phyloP scores from a whole-genome alignment of 2,113 vertebrate species.

The Etheostoma spectabile region DNA sequence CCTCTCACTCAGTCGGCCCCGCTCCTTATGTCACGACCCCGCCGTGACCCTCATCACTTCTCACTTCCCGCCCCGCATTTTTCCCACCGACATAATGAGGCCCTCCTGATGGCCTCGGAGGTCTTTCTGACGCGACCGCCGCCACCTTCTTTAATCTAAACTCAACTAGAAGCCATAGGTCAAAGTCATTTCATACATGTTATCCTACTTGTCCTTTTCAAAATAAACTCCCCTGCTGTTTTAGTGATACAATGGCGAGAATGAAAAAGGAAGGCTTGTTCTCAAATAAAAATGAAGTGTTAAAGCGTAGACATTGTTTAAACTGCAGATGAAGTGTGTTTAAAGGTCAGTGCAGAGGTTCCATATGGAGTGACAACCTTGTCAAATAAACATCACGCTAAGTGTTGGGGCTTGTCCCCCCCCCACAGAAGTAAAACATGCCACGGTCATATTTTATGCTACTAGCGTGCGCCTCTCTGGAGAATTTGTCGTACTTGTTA shows the following conservation, averaged over 20 bases:
- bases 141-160: slow-evolving; percentile 61
- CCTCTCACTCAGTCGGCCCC: slow-evolving; percentile 37
- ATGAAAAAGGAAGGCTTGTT: slow-evolving; percentile 53
- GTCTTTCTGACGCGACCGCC: slow-evolving; percentile 35
- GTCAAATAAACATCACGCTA: slow-evolving; percentile 74
- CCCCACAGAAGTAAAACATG: slow-evolving; percentile 59
- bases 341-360: slow-evolving; percentile 43
- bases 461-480: slow-evolving; percentile 29
- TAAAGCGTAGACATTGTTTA: slow-evolving; percentile 51
- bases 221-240: slow-evolving; percentile 64
- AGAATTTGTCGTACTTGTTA: slow-evolving; percentile 33
- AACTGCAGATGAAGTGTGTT: slow-evolving; percentile 66
- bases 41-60: slow-evolving; percentile 69
- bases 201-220: slow-evolving; percentile 47
- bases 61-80: slow-evolving; percentile 66
- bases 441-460: slow-evolving; percentile 34
- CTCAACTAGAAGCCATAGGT: slow-evolving; percentile 38
- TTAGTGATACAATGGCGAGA: slow-evolving; percentile 1
- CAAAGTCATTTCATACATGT: slow-evolving; percentile 43
- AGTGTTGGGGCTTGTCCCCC: slow-evolving; percentile 52
- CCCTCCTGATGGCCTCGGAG: slow-evolving; percentile 29
- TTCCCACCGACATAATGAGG: slow-evolving; percentile 69
- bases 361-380: slow-evolving; percentile 60
- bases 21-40: slow-evolving; percentile 59
- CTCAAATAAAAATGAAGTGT: slow-evolving; percentile 30